Evolutionary conservation across 2,113 vertebrate genomes (phyloP).

Genomic region (Chamaetylas fuelleborni): DNA sequence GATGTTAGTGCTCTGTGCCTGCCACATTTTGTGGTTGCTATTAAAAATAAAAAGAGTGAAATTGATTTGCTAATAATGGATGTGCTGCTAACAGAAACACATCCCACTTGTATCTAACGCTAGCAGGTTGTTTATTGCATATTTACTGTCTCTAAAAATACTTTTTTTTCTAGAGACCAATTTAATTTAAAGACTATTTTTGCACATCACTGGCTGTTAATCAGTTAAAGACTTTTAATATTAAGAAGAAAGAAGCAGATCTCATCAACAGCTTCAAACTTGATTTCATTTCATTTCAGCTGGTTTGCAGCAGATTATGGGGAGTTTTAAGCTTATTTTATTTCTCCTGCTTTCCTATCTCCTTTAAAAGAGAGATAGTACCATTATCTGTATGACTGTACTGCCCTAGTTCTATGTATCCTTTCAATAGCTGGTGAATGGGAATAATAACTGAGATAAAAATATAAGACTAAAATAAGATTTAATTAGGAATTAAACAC

Average conservation of each 20-base stretch:
- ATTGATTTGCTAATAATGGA: constrained; percentile 37
- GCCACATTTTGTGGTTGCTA: neutral
- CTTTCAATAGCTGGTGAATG: constrained; percentile 4
- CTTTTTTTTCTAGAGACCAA: neutral
- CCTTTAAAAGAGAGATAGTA: neutral
- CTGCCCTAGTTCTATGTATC: neutral
- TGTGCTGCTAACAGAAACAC: neutral
- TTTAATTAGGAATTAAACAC: constrained; percentile 42
- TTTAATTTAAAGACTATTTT: constrained; percentile 45
- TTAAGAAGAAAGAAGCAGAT: constrained; percentile 29
- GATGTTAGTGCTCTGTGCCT: neutral
- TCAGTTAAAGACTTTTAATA: constrained; percentile 32
- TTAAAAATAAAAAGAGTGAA: constrained; percentile 17
- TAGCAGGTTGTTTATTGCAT: neutral
- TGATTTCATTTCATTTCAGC: constrained; percentile 9
- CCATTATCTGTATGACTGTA: neutral
- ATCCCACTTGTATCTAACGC: neutral
- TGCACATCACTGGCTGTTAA: constrained; percentile 1
- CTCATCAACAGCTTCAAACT: neutral
- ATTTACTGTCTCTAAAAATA: constrained; percentile 14
- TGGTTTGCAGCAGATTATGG: neutral
- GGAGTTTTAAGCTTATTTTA: neutral
- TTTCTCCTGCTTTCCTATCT: neutral
- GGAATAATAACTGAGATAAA: constrained; percentile 21
- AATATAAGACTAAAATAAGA: constrained; percentile 24